Evolutionary conservation across 1,140 invertebrate species (phyloP).

Genomic region (Magallana ariakensis): DNA sequence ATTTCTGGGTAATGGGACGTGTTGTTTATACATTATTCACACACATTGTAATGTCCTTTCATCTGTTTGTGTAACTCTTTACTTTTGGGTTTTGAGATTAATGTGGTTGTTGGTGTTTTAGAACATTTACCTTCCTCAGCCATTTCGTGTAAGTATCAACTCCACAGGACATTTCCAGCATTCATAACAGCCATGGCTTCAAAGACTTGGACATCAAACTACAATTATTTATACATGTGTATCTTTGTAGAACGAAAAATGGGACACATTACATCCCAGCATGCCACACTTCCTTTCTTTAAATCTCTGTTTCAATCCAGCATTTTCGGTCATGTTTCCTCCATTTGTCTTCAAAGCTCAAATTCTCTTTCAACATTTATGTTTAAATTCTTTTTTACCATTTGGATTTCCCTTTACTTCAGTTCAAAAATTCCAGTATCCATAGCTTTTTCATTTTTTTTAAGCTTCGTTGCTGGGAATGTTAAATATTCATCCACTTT

Average conservation of each 20-base stretch:
- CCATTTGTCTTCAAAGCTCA: neutral
- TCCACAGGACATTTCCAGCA: neutral
- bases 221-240: neutral
- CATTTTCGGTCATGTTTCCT: neutral
- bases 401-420: neutral
- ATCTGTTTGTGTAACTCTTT: no score
- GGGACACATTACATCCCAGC: conserved; percentile 21
- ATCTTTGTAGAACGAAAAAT: neutral
- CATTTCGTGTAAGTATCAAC: neutral
- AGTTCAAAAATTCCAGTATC: neutral
- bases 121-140: neutral
- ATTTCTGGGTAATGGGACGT: no score
- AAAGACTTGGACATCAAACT: conserved; percentile 30
- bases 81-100: neutral
- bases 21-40: no score
- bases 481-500: no score
- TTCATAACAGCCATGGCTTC: conserved; percentile 22
- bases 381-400: neutral
- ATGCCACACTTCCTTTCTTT: conserved; percentile 1
- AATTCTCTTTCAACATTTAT: neutral
- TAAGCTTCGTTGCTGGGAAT: no score
- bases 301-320: neutral
- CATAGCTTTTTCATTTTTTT: neutral
- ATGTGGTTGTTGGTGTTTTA: conserved; percentile 30
- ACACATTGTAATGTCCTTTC: no score